A percentile compares a stretch with the other conserved stretches of the same genome.
These are phyloP conservation scores for Diogma glabrata DNA, from an alignment of 2,888 invertebrate species.

Conservation along the genomic window DNA sequence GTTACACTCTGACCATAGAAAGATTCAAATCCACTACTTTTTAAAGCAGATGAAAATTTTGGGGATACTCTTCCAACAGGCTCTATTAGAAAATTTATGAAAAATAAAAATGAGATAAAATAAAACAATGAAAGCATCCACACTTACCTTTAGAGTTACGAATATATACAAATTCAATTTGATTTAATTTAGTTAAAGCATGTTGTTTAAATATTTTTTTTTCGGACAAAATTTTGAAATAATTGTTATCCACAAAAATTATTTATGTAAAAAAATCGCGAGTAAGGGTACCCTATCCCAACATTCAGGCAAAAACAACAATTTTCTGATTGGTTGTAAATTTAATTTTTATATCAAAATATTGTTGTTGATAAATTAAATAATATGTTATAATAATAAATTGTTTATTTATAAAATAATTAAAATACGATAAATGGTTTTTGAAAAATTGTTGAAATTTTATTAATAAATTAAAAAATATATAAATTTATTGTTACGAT, in stretches of 20 bases:
- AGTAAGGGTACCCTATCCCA: slow-evolving; percentile 98
- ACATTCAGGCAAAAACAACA: slow-evolving; percentile 74
- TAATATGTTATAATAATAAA: slow-evolving; percentile 3
- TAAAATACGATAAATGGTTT: not conserved
- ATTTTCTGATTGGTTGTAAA: slow-evolving; percentile 23
- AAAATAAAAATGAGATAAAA: no score
- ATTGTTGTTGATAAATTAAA: slow-evolving; percentile 7
- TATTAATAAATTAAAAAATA: no score
- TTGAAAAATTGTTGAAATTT: no score
- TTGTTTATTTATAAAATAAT: not conserved
- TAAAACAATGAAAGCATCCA: not conserved
- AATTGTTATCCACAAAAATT: not conserved
- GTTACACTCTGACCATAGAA: slow-evolving; percentile 43
- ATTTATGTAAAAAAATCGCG: slow-evolving; percentile 33
- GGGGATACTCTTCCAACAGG: slow-evolving; percentile 67
- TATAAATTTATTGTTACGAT: no score
- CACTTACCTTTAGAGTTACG: not conserved
- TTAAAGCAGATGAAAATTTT: slow-evolving; percentile 49
- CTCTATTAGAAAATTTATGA: no score
- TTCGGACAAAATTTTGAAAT: slow-evolving; percentile 16
- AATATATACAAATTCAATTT: no score
- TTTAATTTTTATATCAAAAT: slow-evolving; percentile 7
- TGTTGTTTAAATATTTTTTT: not conserved
- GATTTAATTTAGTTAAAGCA: not conserved
- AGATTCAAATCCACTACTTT: slow-evolving; percentile 52